A percentile compares a stretch with the other conserved stretches of the same genome.
Conservation (phyloP, 2,888 invertebrate species). For the Lissocephala sabroskyi region DNA sequence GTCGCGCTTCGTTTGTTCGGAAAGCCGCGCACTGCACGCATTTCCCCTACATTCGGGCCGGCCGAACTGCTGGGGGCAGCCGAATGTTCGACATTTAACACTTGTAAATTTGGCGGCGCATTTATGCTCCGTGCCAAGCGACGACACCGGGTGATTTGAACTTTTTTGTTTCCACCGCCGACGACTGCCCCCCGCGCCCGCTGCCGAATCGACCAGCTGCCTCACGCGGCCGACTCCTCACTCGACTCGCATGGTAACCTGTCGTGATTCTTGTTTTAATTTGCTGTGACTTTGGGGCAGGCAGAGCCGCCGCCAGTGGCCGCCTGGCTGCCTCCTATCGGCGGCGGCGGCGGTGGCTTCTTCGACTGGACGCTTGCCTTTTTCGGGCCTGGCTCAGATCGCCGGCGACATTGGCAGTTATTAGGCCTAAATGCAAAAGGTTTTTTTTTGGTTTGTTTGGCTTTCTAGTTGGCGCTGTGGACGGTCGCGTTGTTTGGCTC, state of each 20-base stretch:
- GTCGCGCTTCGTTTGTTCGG: slow-evolving; percentile 45
- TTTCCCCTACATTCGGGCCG: slow-evolving; percentile 38
- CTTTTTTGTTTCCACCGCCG: slow-evolving; percentile 4
- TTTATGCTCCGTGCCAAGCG: slow-evolving; percentile 36
- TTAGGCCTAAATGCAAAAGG: slow-evolving; percentile 58
- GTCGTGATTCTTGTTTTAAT: slow-evolving; percentile 68
- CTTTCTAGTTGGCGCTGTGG: not conserved
- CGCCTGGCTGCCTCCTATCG: not conserved
- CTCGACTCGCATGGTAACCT: slow-evolving; percentile 61
- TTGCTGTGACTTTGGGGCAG: slow-evolving; percentile 68
- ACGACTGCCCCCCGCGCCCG: not conserved
- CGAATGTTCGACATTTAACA: slow-evolving; percentile 53
- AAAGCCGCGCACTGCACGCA: slow-evolving; percentile 60
- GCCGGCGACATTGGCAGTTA: slow-evolving; percentile 40
- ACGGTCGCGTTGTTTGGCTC: slow-evolving; percentile 41
- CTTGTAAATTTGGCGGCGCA: slow-evolving; percentile 57
- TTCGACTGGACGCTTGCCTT: slow-evolving; percentile 7
- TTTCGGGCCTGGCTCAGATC: slow-evolving; percentile 12
- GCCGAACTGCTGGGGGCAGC: no score
- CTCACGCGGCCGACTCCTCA: slow-evolving; percentile 11
- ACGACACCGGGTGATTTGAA: slow-evolving; percentile 10
- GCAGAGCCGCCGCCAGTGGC: slow-evolving; percentile 47
- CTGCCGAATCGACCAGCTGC: slow-evolving; percentile 18
- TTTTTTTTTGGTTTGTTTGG: not conserved
- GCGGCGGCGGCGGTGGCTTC: not conserved